Percentiles rank a stretch among this genome's conserved stretches.
These are phyloP conservation scores for Dicentrarchus labrax DNA, from an alignment of 2,113 vertebrate species.

Conservation along the genomic window DNA sequence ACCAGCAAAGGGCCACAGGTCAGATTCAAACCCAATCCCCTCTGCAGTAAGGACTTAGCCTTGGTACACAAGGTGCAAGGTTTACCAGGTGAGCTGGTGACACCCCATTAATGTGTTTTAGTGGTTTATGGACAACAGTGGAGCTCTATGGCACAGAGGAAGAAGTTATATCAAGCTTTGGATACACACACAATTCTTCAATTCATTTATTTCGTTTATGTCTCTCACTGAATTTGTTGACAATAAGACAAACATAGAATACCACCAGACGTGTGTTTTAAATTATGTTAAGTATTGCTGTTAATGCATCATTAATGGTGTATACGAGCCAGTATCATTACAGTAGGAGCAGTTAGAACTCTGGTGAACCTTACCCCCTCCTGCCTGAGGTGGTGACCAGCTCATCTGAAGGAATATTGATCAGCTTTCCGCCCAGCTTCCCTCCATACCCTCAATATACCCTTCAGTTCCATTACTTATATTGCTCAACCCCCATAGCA, in stretches of 20 bases:
- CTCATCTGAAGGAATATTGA: slow-evolving; percentile 42
- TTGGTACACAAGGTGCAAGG: no score
- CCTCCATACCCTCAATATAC: neutral
- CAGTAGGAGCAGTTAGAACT: neutral
- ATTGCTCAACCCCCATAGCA: neutral
- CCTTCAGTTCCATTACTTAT: neutral
- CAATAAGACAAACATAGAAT: neutral
- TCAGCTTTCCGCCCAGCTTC: slow-evolving; percentile 1
- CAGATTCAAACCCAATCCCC: no score
- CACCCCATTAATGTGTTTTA: no score
- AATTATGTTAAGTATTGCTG: neutral
- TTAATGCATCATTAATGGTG: neutral
- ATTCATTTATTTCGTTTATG: no score
- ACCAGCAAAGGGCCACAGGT: no score
- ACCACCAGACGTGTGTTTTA: neutral
- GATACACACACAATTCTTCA: no score
- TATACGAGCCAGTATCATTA: neutral
- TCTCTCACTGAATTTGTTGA: neutral
- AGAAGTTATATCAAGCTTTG: neutral
- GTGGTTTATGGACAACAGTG: no score
- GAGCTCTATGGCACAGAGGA: neutral
- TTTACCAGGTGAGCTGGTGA: no score
- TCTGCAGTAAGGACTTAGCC: no score
- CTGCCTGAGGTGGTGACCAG: slow-evolving; percentile 10
- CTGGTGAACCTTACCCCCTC: no score